Conservation (phyloP, 2,888 invertebrate genomes). For the Schrankia costaestrigalis region DNA sequence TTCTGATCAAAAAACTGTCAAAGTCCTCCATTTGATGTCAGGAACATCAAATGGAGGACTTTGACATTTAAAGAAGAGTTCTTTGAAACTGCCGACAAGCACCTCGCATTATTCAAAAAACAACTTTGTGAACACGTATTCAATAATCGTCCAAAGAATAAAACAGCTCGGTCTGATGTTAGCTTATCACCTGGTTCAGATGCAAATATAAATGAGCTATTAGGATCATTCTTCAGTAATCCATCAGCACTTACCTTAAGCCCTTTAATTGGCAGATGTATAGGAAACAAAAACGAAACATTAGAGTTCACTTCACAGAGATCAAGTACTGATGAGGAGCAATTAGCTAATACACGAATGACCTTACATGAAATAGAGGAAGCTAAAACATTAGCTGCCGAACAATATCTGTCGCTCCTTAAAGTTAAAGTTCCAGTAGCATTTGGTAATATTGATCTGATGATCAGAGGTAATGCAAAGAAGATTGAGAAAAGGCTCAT, state of each 20-base stretch:
- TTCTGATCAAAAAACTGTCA: constrained; percentile 4
- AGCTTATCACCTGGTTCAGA: neutral
- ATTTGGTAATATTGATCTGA: no score
- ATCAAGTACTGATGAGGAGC: neutral
- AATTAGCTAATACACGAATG: neutral
- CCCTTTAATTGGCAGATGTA: constrained; percentile 9
- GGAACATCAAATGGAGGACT: constrained; percentile 1
- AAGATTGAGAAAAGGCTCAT: neutral
- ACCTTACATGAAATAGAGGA: neutral
- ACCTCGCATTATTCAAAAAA: constrained; percentile 11
- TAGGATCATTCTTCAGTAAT: constrained; percentile 2
- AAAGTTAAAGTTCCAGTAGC: constrained; percentile 13
- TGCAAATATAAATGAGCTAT: neutral
- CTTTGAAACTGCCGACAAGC: constrained; percentile 11
- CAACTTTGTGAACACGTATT: constrained; percentile 11
- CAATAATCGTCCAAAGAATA: constrained; percentile 1
- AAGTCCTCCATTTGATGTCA: no score
- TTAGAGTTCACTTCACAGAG: constrained; percentile 1
- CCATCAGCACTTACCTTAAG: constrained; percentile 3
- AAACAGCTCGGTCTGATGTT: neutral
- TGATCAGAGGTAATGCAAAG: neutral
- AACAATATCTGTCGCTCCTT: neutral
- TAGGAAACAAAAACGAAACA: no score
- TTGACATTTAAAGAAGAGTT: constrained; percentile 12
- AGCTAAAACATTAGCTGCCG: constrained; percentile 1